Base-by-base conservation (phyloP, 1,140 invertebrate genomes). In the Belonocnema kinseyi region DNA sequence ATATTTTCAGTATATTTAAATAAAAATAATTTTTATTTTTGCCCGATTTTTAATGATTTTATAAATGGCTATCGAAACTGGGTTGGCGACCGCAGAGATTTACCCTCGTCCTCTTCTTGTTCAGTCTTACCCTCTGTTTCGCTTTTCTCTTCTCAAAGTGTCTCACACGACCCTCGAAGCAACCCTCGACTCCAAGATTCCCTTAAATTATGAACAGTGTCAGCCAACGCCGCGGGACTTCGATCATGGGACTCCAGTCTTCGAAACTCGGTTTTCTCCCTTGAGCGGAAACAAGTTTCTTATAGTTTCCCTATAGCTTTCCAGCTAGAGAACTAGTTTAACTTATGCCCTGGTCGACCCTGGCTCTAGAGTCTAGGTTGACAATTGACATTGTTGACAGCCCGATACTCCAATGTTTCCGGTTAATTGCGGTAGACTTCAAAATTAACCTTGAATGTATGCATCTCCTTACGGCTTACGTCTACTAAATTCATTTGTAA, bases 181-280 rank as follows among this genome's bases (percentile, higher is more conserved):
- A 40, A 76, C 78, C 76, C 79, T 78, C 73, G 76, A 77, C 76
- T 70, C 73, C 70, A 73, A 40, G 71, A 79, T 76, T 74, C 72
- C 77, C 76, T 77, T 76, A 81, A 78, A 81, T 78, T 81, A 78
- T 81, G 78, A 81, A 81, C 80, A 79, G 73, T 73, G 77, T 77
- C 73, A 81, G 76, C 77, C 77, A 50, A 52, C 77, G 74, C 75
- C 75, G 77, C 73, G 70, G 66, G 76, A 71, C 72, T 77, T 74
- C 72, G 76, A 80, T 77, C 54, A 70, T 17, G 33, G 72, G 17
- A 80, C 66, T 74, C 74, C 52, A 21, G 71, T 66, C 72, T 72
- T 73, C 46, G 10, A 76, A 71, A 76, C 51, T 54, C 61, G 70
- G 50, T 52, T 75, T 61, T 56, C 53, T 56, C n/a, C n/a, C 16